These are phyloP conservation scores for Pseudochirops cupreus DNA, from an alignment of 2,797 vertebrate genomes.

Conservation along the genomic window DNA sequence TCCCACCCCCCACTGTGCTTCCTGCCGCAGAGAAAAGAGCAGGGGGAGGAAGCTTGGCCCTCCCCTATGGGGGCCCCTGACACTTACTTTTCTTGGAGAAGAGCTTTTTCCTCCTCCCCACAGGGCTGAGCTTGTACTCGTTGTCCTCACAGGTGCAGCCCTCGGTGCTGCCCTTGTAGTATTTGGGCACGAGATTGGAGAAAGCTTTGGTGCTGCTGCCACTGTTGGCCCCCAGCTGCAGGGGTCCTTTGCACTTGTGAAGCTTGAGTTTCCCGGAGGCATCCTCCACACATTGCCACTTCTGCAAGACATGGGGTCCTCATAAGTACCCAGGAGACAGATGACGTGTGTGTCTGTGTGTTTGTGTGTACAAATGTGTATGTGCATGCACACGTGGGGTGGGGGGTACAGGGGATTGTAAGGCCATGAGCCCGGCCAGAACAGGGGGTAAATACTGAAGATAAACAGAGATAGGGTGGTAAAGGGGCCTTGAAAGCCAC, in stretches of 20 bases:
- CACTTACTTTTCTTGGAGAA: slow-evolving; percentile 94
- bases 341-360: neutral
- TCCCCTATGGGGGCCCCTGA: fast-evolving
- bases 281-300: slow-evolving; percentile 98
- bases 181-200: slow-evolving; percentile 90
- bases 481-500: neutral
- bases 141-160: slow-evolving; percentile 89
- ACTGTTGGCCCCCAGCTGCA: slow-evolving; percentile 84
- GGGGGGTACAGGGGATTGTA: too few relatives aligned
- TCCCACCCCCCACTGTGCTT: neutral
- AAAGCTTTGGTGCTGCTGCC: slow-evolving; percentile 86
- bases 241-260: slow-evolving; percentile 92
- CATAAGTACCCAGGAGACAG: neutral
- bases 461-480: neutral
- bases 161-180: slow-evolving; percentile 82
- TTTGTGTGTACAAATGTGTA: neutral
- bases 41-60: neutral
- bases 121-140: slow-evolving; percentile 84
- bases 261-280: slow-evolving; percentile 92
- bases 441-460: too few relatives aligned
- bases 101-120: slow-evolving; percentile 90
- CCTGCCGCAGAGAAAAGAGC: neutral
- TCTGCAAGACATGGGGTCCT: slow-evolving; percentile 83
- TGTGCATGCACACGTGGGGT: too few relatives aligned
- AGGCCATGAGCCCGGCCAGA: too few relatives aligned